A percentile compares a stretch with the other conserved stretches of the same genome.
These are phyloP conservation scores for Aplodontia rufa DNA, from an alignment of 2,113 vertebrate species.

Conservation along the genomic window DNA sequence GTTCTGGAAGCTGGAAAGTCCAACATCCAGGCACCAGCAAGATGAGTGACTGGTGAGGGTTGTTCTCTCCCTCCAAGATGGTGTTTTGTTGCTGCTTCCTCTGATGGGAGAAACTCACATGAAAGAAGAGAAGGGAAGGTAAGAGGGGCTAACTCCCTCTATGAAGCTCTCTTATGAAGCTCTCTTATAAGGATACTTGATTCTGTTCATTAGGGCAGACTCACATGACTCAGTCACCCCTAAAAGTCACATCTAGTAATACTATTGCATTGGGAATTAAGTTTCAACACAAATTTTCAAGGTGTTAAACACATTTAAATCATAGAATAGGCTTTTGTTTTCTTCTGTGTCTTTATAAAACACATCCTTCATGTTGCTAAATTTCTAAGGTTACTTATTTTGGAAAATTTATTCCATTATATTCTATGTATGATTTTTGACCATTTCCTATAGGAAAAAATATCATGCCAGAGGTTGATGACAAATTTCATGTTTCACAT, in stretches of 20 bases:
- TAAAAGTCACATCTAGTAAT: background rate
- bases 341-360: background rate
- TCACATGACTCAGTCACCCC: background rate
- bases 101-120: background rate
- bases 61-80: background rate
- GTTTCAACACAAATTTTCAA: background rate
- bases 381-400: background rate
- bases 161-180: background rate
- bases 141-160: background rate
- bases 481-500: background rate
- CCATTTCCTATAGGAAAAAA: background rate
- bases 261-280: background rate
- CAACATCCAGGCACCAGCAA: background rate
- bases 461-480: background rate
- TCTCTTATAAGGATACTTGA: background rate
- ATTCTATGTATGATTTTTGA: background rate
- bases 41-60: background rate
- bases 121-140: background rate
- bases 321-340: background rate
- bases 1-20: background rate
- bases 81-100: background rate
- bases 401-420: background rate
- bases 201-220: background rate
- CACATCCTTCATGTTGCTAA: background rate
- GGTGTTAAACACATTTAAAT: background rate